Conservation (phyloP, 2,797 vertebrate genomes). For the Morus bassanus region DNA sequence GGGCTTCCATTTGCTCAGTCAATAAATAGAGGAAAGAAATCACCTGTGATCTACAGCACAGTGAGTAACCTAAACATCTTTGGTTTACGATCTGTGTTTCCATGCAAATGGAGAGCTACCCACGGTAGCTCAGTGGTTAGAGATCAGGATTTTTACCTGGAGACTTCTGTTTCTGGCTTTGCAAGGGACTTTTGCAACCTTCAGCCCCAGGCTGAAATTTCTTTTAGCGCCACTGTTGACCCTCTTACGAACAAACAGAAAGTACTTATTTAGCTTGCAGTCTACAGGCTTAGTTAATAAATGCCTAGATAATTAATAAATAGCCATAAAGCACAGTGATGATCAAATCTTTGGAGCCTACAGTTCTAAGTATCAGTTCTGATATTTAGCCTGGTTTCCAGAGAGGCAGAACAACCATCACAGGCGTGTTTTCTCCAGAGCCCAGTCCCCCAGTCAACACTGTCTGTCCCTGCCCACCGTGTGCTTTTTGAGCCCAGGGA, state of each 20-base stretch:
- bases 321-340: neutral
- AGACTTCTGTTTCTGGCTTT: neutral
- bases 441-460: neutral
- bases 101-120: neutral
- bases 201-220: neutral
- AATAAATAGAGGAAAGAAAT: neutral
- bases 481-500: neutral
- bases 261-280: neutral
- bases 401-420: neutral
- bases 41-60: neutral
- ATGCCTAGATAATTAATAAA: constrained; percentile 1
- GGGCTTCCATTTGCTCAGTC: neutral
- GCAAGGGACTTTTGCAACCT: neutral
- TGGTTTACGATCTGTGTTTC: neutral
- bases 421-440: neutral
- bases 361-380: neutral
- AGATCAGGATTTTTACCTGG: neutral
- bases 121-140: neutral
- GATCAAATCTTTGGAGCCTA: neutral
- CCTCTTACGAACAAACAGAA: neutral
- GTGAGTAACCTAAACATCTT: neutral
- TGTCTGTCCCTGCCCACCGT: accelerated
- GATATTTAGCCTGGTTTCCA: neutral
- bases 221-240: neutral
- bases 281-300: neutral